Percentiles rank a stretch among this genome's conserved stretches.
These are phyloP conservation scores for Clinocottus analis DNA, from an alignment of 2,113 vertebrate species.

Conservation along the genomic window DNA sequence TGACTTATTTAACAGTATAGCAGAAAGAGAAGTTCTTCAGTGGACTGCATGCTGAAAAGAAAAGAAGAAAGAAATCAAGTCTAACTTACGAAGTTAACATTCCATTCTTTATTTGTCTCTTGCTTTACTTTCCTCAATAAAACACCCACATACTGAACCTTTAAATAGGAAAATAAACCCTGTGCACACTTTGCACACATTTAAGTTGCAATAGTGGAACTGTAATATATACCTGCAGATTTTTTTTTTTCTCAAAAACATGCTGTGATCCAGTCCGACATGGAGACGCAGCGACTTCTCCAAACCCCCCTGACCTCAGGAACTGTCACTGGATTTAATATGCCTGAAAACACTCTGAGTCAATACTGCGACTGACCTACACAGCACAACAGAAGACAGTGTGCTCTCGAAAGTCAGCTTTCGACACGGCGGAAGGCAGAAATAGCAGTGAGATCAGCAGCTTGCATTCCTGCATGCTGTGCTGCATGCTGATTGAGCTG, in stretches of 20 bases:
- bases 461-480: slow-evolving; percentile 53
- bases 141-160: not conserved
- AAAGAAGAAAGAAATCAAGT: slow-evolving; percentile 8
- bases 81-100: slow-evolving; percentile 22
- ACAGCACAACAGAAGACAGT: slow-evolving; percentile 63
- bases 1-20: slow-evolving; percentile 49
- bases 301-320: slow-evolving; percentile 31
- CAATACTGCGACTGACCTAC: slow-evolving; percentile 66
- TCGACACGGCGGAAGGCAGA: slow-evolving; percentile 61
- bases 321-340: slow-evolving; percentile 57
- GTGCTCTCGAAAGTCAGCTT: slow-evolving; percentile 70
- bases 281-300: slow-evolving; percentile 24
- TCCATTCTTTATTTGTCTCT: slow-evolving; percentile 30
- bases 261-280: slow-evolving; percentile 18
- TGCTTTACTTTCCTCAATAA: slow-evolving; percentile 20
- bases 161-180: slow-evolving; percentile 4
- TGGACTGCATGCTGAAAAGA: slow-evolving; percentile 3
- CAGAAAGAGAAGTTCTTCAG: slow-evolving; percentile 4
- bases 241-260: slow-evolving; percentile 21
- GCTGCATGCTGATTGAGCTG: slow-evolving; percentile 76
- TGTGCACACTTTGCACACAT: not conserved
- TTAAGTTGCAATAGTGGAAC: not conserved
- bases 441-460: slow-evolving; percentile 72
- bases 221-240: slow-evolving; percentile 17
- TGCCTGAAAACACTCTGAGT: slow-evolving; percentile 50